Evolutionary conservation across 2,888 invertebrate genomes (phyloP).

Genomic region (Phortica magna): DNA sequence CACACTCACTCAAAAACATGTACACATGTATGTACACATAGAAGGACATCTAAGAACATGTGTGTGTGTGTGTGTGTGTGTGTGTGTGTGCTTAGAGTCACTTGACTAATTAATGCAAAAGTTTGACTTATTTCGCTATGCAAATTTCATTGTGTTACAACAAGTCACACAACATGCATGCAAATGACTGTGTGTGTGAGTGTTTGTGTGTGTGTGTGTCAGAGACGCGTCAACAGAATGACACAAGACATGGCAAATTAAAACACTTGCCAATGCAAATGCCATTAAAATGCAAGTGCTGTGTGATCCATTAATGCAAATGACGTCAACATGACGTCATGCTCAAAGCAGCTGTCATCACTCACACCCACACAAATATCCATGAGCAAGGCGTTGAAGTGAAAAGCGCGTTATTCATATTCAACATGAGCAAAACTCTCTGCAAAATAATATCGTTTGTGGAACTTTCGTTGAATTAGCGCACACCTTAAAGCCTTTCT

Average conservation of each 20-base stretch:
- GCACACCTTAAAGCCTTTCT: no score
- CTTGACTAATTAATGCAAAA: slow-evolving; percentile 59
- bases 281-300: slow-evolving; percentile 28
- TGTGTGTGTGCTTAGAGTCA: slow-evolving; percentile 43
- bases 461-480: no score
- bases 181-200: not conserved
- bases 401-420: no score
- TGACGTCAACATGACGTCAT: slow-evolving; percentile 14
- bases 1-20: slow-evolving; percentile 46
- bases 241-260: slow-evolving; percentile 13
- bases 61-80: slow-evolving; percentile 11
- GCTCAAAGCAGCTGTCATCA: not conserved
- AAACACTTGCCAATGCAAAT: slow-evolving; percentile 33
- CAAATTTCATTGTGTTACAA: slow-evolving; percentile 10
- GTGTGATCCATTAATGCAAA: slow-evolving; percentile 32
- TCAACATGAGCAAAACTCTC: no score
- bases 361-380: slow-evolving; percentile 16
- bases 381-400: not conserved
- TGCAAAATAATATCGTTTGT: no score
- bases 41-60: slow-evolving; percentile 6
- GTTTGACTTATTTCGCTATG: slow-evolving; percentile 51
- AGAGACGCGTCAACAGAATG: not conserved
- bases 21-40: slow-evolving; percentile 25
- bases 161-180: slow-evolving; percentile 12
- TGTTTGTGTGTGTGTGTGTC: slow-evolving; percentile 16